A percentile compares a stretch with the other conserved stretches of the same genome.
Conservation (phyloP, 1,140 invertebrate species). For the Drosophila pseudoobscura region DNA sequence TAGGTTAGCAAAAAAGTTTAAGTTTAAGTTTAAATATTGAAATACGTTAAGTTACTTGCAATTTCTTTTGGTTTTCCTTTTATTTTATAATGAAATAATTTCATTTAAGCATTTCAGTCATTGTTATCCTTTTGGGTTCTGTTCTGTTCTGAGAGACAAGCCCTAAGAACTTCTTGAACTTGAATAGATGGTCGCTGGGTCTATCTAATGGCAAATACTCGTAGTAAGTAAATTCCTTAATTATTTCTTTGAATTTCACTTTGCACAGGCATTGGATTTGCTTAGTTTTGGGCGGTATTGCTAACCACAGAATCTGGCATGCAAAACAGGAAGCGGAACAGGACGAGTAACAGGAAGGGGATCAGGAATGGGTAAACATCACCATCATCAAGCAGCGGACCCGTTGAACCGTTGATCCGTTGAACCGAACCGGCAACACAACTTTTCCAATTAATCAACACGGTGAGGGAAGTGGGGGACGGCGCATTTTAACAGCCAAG, state of each 20-base stretch:
- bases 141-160: constrained; percentile 16
- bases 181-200: constrained; percentile 35
- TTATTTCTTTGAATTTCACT: constrained; percentile 11
- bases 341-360: background rate
- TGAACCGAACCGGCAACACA: constrained; percentile 33
- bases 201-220: constrained; percentile 40
- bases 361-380: background rate
- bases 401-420: constrained; percentile 46
- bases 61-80: constrained; percentile 41
- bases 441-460: constrained; percentile 71
- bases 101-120: constrained; percentile 77
- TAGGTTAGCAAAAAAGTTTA: constrained; percentile 64
- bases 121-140: constrained; percentile 40
- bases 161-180: constrained; percentile 36
- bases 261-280: constrained; percentile 67
- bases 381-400: constrained; percentile 25
- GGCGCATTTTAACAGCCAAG: constrained; percentile 47
- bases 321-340: constrained; percentile 6
- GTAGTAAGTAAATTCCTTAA: constrained; percentile 36
- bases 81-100: constrained; percentile 70
- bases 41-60: constrained; percentile 55
- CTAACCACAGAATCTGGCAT: constrained; percentile 1
- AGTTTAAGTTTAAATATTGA: constrained; percentile 50
- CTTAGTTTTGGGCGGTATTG: constrained; percentile 54
- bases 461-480: background rate